phyloP scores from a whole-genome alignment of 2,113 vertebrate genomes.

The Hirundichthys speculiger region DNA sequence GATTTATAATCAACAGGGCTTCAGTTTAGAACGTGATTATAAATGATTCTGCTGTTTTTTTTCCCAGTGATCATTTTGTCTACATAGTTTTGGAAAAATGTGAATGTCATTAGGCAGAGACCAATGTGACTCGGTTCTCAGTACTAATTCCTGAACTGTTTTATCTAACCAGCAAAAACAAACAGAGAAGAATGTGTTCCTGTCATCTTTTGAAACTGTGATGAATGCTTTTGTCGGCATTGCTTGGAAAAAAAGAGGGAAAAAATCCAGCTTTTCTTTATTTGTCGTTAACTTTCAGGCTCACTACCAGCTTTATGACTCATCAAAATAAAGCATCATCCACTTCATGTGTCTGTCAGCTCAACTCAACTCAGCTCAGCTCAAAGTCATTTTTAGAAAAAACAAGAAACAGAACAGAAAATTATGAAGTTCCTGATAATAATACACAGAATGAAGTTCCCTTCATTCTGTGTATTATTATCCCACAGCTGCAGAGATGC shows the following conservation, averaged over 20 bases:
- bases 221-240: neutral
- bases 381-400: too few relatives aligned
- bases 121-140: too few relatives aligned
- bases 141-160: neutral
- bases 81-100: too few relatives aligned
- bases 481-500: too few relatives aligned
- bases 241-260: neutral
- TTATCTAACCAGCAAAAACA: neutral
- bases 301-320: slow-evolving; percentile 1
- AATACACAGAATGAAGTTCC: too few relatives aligned
- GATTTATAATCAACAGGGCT: slow-evolving; percentile 13
- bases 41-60: neutral
- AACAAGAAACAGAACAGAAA: too few relatives aligned
- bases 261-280: neutral
- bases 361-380: neutral
- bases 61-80: neutral
- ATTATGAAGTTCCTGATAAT: too few relatives aligned
- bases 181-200: neutral
- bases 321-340: too few relatives aligned
- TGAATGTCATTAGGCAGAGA: too few relatives aligned
- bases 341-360: too few relatives aligned
- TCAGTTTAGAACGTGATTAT: neutral
- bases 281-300: neutral
- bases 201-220: neutral
- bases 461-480: too few relatives aligned